These are phyloP conservation scores for Meloidogyne hapla DNA, from an alignment of 1,140 invertebrate genomes.

Conservation along the genomic window DNA sequence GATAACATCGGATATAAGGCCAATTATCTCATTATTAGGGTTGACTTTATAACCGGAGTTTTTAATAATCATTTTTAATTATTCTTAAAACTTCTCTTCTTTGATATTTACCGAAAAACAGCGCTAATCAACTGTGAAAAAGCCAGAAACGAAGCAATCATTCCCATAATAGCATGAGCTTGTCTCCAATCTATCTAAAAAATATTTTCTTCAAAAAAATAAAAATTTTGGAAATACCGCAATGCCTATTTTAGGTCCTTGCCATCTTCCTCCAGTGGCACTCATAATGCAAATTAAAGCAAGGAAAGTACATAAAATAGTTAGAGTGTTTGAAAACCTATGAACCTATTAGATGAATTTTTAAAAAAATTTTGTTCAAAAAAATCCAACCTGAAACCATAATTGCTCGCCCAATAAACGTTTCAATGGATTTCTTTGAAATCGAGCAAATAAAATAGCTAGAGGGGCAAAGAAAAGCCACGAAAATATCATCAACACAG, in stretches of 20 bases:
- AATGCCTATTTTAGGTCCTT: slow-evolving; percentile 3
- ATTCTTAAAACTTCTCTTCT: too few relatives aligned
- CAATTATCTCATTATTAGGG: too few relatives aligned
- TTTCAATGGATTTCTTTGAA: slow-evolving; percentile 12
- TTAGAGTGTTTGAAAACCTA: background rate
- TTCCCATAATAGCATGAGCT: background rate
- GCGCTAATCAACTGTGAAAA: slow-evolving; percentile 7
- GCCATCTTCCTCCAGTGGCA: slow-evolving; percentile 3
- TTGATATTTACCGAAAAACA: background rate
- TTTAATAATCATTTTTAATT: too few relatives aligned
- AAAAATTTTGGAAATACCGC: background rate
- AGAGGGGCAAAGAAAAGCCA: slow-evolving; percentile 19
- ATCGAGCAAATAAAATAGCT: slow-evolving; percentile 19
- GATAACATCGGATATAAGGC: too few relatives aligned
- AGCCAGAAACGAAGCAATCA: background rate
- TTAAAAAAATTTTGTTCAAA: background rate
- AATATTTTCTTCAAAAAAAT: background rate
- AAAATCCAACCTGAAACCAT: slow-evolving; percentile 9
- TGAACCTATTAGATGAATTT: slow-evolving; percentile 3
- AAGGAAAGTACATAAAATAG: slow-evolving; percentile 13
- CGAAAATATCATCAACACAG: slow-evolving; percentile 15
- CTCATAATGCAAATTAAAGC: slow-evolving; percentile 15
- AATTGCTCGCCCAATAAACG: slow-evolving; percentile 17
- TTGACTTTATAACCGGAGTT: too few relatives aligned
- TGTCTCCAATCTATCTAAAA: background rate